Percentiles rank a stretch among this genome's conserved stretches.
phyloP scores from a whole-genome alignment of 2,888 invertebrate genomes.

The Sceliomorpha sp. region DNA sequence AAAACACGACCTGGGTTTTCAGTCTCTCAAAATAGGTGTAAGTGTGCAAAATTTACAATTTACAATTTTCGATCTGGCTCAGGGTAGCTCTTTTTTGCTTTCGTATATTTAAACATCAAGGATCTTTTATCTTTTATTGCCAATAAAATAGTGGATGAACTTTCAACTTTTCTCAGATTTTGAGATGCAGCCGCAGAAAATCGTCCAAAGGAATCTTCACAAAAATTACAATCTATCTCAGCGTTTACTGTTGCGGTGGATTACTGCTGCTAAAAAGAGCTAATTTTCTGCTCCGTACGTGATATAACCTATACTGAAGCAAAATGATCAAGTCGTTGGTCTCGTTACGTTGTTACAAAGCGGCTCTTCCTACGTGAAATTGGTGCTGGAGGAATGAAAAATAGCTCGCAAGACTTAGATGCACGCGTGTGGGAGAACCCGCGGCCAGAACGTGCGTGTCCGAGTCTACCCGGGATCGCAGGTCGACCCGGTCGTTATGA shows the following conservation, averaged over 20 bases:
- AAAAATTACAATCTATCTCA: constrained; percentile 28
- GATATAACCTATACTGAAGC: constrained; percentile 11
- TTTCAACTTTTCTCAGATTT: too few relatives aligned
- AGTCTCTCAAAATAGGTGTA: too few relatives aligned
- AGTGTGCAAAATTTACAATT: too few relatives aligned
- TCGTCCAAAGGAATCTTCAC: constrained; percentile 37
- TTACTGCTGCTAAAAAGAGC: constrained; percentile 34
- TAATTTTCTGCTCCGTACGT: constrained; percentile 41
- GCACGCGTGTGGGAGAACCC: constrained; percentile 61
- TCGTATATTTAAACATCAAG: too few relatives aligned
- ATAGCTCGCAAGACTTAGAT: constrained; percentile 28
- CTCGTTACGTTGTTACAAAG: constrained; percentile 49
- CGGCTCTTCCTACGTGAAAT: constrained; percentile 29
- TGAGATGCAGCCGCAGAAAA: constrained; percentile 35
- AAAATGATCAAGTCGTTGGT: constrained; percentile 48
- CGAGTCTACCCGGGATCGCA: constrained; percentile 59
- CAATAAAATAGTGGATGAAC: too few relatives aligned
- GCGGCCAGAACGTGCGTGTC: constrained; percentile 70
- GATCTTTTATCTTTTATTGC: too few relatives aligned
- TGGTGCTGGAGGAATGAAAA: constrained; percentile 39
- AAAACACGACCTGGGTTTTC: too few relatives aligned
- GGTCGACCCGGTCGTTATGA: constrained; percentile 74
- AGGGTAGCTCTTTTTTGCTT: too few relatives aligned
- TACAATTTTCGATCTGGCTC: too few relatives aligned
- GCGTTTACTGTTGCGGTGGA: too few relatives aligned